Conservation (phyloP, 64 coral and sea anemone genomes). For the Stylophora pistillata region DNA sequence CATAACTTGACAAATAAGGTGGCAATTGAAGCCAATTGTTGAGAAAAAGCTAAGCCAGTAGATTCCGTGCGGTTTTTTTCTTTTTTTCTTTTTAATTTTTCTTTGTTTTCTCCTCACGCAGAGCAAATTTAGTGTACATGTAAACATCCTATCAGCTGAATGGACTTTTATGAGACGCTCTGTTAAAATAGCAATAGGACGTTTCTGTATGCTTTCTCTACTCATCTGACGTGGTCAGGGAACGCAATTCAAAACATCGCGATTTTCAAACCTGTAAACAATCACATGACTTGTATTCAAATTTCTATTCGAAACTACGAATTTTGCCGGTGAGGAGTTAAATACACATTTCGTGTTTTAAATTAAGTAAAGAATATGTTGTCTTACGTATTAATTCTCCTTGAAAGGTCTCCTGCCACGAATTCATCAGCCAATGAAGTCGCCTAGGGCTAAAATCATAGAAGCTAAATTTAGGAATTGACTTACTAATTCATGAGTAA, state of each 20-base stretch:
- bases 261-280: background rate
- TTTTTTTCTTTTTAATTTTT: no score
- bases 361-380: background rate
- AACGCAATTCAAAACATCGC: background rate
- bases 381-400: background rate
- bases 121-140: no score
- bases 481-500: slow-evolving; percentile 25
- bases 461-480: background rate
- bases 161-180: background rate
- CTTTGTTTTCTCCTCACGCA: no score
- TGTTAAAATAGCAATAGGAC: background rate
- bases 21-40: no score
- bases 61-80: no score
- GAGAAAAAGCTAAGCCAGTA: no score
- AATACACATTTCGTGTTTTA: background rate
- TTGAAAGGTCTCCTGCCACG: background rate
- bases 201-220: background rate
- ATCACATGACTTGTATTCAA: background rate
- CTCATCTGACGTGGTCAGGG: background rate
- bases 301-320: background rate
- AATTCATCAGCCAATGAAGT: background rate
- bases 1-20: no score
- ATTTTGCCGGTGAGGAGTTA: background rate
- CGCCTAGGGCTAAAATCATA: background rate
- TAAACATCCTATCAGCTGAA: background rate